These are phyloP conservation scores for Acrocera orbiculus DNA, from an alignment of 2,888 invertebrate genomes.

Conservation along the genomic window DNA sequence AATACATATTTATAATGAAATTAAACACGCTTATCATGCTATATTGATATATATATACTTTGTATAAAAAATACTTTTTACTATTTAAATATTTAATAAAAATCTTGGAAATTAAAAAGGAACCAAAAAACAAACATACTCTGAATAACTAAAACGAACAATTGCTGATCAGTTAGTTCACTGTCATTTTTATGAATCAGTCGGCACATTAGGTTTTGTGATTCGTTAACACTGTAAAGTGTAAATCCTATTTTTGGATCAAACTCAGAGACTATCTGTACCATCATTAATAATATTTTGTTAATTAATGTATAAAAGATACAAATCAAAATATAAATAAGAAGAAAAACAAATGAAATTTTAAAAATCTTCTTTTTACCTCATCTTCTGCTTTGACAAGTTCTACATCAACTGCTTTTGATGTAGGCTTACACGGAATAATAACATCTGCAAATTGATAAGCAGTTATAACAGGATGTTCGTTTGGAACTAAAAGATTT, in stretches of 20 bases:
- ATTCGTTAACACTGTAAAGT: constrained; percentile 4
- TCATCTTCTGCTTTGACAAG: constrained; percentile 26
- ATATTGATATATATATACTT: too few species aligned
- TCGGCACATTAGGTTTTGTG: constrained; percentile 4
- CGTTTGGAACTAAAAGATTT: constrained; percentile 29
- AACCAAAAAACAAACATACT: constrained; percentile 5
- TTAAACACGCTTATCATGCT: too few species aligned
- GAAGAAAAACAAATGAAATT: background rate
- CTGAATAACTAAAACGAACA: constrained; percentile 5
- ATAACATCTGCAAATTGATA: constrained; percentile 29
- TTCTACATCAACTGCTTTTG: constrained; percentile 36
- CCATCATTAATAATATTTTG: background rate
- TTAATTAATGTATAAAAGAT: too few species aligned
- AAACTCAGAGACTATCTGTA: constrained; percentile 1
- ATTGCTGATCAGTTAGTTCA: constrained; percentile 3
- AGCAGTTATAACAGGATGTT: constrained; percentile 22
- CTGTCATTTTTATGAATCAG: constrained; percentile 1
- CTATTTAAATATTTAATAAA: too few species aligned
- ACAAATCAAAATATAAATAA: too few species aligned
- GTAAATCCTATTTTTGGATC: constrained; percentile 9
- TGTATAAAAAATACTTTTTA: too few species aligned
- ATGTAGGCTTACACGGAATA: constrained; percentile 46
- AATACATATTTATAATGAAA: too few species aligned
- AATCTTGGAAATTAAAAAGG: background rate
- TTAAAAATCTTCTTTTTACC: constrained; percentile 20